Conservation (phyloP, 2,797 vertebrate species). For the Xiphophorus birchmanni region DNA sequence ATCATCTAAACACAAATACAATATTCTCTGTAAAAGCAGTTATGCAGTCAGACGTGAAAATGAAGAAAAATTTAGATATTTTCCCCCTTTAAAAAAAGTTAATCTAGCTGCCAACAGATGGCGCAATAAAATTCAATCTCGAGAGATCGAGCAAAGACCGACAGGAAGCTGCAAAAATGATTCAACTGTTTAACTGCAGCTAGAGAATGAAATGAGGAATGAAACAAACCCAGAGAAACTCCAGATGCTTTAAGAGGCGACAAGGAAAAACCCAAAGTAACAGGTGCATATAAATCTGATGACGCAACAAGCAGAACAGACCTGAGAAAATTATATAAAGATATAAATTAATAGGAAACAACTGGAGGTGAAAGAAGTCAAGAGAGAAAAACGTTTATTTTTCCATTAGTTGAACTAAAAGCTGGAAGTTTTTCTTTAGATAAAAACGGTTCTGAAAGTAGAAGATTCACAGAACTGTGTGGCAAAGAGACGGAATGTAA, state of each 20-base stretch:
- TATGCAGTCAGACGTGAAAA: not conserved
- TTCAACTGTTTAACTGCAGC: not conserved
- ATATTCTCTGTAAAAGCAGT: not conserved
- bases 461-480: no score
- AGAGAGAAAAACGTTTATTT: not conserved
- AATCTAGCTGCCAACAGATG: not conserved
- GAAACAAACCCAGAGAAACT: not conserved
- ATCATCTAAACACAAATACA: not conserved
- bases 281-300: not conserved
- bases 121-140: not conserved
- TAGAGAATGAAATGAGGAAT: no score
- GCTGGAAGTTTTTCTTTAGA: no score
- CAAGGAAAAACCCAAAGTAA: not conserved
- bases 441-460: no score
- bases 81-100: not conserved
- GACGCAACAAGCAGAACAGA: not conserved
- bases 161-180: not conserved
- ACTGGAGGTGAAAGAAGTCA: not conserved
- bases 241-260: not conserved
- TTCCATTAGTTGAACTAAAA: not conserved
- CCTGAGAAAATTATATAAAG: not conserved
- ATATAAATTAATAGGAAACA: no score
- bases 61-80: not conserved
- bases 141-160: not conserved
- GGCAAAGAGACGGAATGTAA: no score